Evolutionary conservation across 2,797 vertebrate species (phyloP).

Genomic region (Argentina silus): DNA sequence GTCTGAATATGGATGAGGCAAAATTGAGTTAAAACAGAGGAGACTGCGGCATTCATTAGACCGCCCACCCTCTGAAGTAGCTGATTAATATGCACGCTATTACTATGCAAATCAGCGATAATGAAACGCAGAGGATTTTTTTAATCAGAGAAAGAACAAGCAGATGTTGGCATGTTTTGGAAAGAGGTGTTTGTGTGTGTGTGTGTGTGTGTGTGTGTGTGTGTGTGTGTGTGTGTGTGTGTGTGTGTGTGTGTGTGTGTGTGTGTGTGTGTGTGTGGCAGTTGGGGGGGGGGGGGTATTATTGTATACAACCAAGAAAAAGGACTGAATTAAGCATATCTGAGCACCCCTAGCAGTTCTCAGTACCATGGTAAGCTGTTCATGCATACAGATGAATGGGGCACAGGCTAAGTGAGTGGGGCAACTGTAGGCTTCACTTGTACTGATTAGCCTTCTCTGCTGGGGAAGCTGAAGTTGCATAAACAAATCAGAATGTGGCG

Average conservation of each 20-base stretch:
- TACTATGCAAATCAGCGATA: slow-evolving; percentile 97
- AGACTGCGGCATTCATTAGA: slow-evolving; percentile 95
- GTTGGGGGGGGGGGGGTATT: background rate
- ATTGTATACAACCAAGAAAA: background rate
- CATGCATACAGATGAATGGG: slow-evolving; percentile 8
- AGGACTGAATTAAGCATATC: background rate
- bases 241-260: background rate
- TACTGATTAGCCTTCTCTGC: slow-evolving; percentile 72
- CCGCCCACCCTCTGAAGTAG: slow-evolving; percentile 96
- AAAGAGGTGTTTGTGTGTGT: slow-evolving; percentile 62
- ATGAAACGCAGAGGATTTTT: slow-evolving; percentile 86
- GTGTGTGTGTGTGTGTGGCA: slow-evolving; percentile 9
- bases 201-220: slow-evolving; percentile 11
- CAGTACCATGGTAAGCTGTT: background rate
- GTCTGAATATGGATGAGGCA: slow-evolving; percentile 96
- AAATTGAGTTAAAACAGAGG: slow-evolving; percentile 98
- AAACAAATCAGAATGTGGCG: slow-evolving; percentile 77
- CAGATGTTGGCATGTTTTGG: slow-evolving; percentile 82
- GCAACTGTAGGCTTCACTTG: slow-evolving; percentile 58
- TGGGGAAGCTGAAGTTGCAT: slow-evolving; percentile 59
- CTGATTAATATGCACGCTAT: slow-evolving; percentile 98
- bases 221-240: slow-evolving; percentile 21
- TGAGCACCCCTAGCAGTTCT: slow-evolving; percentile 4
- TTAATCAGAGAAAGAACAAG: slow-evolving; percentile 79
- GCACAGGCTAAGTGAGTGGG: slow-evolving; percentile 44